Percentiles rank a stretch among this genome's conserved stretches.
Evolutionary conservation across 2,797 vertebrate species (phyloP).

Genomic region (Urophycis tenuis): DNA sequence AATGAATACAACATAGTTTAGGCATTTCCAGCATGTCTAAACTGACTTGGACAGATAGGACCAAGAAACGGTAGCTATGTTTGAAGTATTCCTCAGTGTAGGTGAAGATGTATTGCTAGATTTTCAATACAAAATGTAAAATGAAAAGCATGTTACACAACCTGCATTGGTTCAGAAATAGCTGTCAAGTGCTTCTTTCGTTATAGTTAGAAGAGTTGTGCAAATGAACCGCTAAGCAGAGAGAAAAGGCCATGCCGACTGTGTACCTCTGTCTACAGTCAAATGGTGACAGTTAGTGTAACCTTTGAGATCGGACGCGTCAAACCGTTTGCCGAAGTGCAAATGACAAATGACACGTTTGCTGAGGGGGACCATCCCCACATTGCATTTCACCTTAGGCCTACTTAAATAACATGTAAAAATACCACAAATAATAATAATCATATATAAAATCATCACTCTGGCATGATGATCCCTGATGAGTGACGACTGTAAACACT

Average conservation of each 20-base stretch:
- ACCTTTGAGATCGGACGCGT: neutral
- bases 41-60: neutral
- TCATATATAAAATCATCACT: too few relatives aligned
- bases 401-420: neutral
- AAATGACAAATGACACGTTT: neutral
- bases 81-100: too few relatives aligned
- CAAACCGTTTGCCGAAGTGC: neutral
- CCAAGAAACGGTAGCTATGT: neutral
- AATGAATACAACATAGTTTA: too few relatives aligned
- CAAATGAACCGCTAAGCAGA: neutral
- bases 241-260: neutral
- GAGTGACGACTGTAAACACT: neutral
- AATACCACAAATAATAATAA: neutral
- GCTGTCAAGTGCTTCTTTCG: neutral
- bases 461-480: neutral
- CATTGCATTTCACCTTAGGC: neutral
- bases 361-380: neutral
- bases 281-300: neutral
- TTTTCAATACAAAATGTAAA: neutral
- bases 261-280: neutral
- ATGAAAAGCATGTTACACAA: too few relatives aligned
- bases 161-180: neutral
- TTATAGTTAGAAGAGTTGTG: too few relatives aligned
- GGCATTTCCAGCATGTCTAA: neutral
- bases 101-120: neutral